Evolutionary conservation across 2,113 vertebrate species (phyloP).

Genomic region (Heterotis niloticus): DNA sequence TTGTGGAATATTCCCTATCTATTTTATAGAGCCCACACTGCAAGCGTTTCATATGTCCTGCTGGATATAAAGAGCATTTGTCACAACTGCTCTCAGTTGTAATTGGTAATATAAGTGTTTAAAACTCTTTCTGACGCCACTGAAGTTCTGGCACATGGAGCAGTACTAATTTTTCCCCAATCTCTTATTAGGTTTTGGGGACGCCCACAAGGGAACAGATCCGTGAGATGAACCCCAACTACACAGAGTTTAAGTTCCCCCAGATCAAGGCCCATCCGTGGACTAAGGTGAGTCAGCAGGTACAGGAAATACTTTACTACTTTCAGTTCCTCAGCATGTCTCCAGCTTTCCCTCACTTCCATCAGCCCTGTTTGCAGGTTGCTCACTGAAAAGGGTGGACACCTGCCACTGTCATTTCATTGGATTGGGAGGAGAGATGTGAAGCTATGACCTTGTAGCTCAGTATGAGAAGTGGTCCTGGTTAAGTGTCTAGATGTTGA

Average conservation of each 20-base stretch:
- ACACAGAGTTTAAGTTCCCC: slow-evolving; percentile 97
- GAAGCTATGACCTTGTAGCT: background rate
- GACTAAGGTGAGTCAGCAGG: slow-evolving; percentile 82
- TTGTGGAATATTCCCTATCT: too few species aligned
- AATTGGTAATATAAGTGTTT: background rate
- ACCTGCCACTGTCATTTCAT: background rate
- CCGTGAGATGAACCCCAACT: slow-evolving; percentile 98
- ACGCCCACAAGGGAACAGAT: slow-evolving; percentile 96
- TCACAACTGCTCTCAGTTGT: background rate
- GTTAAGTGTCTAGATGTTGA: background rate
- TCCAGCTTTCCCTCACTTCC: background rate
- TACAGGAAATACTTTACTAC: slow-evolving; percentile 29
- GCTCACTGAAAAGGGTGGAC: too few species aligned
- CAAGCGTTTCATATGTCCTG: too few species aligned
- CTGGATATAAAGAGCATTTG: too few species aligned
- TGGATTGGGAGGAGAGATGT: background rate
- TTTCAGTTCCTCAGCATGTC: background rate
- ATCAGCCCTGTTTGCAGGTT: too few species aligned
- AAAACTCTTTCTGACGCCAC: background rate
- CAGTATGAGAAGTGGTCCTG: background rate
- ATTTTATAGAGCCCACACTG: too few species aligned
- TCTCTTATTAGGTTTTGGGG: slow-evolving; percentile 73
- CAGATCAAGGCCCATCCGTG: slow-evolving; percentile 98
- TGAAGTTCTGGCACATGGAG: background rate
- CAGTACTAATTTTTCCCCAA: background rate